These are phyloP conservation scores for Microtus montanus DNA, from an alignment of 2,113 vertebrate species.

Conservation along the genomic window DNA sequence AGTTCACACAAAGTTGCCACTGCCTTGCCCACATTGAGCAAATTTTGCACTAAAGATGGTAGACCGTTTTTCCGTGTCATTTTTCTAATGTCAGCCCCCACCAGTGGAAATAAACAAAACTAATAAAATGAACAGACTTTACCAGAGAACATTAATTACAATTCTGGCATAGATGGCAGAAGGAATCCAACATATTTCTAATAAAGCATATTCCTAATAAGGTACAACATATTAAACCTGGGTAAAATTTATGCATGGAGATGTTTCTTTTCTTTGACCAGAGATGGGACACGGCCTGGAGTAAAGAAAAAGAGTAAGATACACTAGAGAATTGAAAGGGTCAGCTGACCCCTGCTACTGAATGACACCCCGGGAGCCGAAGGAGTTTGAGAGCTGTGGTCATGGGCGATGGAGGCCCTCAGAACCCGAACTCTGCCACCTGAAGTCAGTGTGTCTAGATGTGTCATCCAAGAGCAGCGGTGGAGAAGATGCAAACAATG, in stretches of 20 bases:
- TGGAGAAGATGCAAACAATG: neutral
- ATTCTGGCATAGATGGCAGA: neutral
- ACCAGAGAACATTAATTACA: neutral
- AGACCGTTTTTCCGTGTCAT: neutral
- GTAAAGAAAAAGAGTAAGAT: neutral
- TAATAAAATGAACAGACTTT: neutral
- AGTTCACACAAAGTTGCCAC: neutral
- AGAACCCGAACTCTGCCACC: neutral
- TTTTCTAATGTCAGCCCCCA: neutral
- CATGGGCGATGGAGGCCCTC: neutral
- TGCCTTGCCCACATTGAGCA: too few species aligned
- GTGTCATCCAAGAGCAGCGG: neutral
- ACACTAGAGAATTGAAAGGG: neutral
- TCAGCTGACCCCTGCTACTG: neutral
- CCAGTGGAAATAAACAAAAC: neutral
- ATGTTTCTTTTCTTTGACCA: constrained; percentile 31
- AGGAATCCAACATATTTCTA: neutral
- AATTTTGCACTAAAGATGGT: neutral
- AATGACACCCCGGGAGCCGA: fast-evolving
- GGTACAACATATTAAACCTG: neutral
- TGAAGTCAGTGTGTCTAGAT: neutral
- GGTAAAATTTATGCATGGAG: neutral
- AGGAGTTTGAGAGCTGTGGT: neutral
- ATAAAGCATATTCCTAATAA: neutral
- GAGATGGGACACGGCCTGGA: neutral